phyloP scores from a whole-genome alignment of 2,797 vertebrate genomes.

The Poeciliopsis infans region DNA sequence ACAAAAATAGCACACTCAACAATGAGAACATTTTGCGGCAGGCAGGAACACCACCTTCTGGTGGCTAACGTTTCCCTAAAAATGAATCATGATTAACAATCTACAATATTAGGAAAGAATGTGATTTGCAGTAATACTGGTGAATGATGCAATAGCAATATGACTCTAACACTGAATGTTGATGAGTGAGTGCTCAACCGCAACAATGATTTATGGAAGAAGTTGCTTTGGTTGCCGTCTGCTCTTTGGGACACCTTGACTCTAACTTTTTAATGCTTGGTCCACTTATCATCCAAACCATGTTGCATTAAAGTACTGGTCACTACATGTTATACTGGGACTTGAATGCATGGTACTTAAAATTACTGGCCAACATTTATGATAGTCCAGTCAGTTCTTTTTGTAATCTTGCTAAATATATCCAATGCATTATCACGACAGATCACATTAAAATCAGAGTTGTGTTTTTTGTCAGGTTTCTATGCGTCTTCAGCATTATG shows the following conservation, averaged over 20 bases:
- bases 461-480: neutral
- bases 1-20: neutral
- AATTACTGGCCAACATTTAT: neutral
- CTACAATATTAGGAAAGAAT: neutral
- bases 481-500: constrained; percentile 5
- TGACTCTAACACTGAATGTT: neutral
- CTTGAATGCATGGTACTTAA: neutral
- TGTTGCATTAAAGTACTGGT: neutral
- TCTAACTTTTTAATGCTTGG: neutral
- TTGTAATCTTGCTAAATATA: neutral
- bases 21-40: neutral
- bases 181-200: neutral
- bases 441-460: neutral
- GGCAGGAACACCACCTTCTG: neutral
- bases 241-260: neutral
- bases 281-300: neutral
- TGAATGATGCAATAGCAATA: neutral
- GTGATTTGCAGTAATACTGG: neutral
- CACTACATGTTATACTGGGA: neutral
- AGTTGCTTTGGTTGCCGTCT: neutral
- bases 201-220: neutral
- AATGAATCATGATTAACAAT: neutral
- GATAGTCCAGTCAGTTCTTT: no score
- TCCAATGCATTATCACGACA: neutral
- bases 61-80: neutral